A percentile compares a stretch with the other conserved stretches of the same genome.
phyloP scores from a whole-genome alignment of 2,888 invertebrate genomes.

The Anodontia alba region DNA sequence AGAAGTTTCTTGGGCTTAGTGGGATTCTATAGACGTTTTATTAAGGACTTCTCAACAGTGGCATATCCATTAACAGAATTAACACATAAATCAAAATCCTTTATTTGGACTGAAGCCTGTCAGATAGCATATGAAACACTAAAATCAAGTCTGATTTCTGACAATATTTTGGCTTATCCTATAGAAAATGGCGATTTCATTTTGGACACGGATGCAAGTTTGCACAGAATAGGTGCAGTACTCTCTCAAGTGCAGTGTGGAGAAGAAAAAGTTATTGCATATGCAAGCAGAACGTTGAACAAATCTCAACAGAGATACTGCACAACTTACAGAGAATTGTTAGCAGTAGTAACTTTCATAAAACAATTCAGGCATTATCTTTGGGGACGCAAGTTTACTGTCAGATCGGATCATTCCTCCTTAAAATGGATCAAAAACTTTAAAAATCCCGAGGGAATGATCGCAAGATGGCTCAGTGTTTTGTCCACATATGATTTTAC shows the following conservation, averaged over 20 bases:
- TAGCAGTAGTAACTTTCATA: constrained; percentile 23
- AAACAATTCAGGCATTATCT: constrained; percentile 27
- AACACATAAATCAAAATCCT: neutral
- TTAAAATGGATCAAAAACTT: constrained; percentile 39
- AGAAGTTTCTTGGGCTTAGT: constrained; percentile 28
- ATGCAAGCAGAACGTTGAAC: too few species aligned
- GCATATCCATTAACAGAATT: neutral
- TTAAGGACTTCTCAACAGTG: neutral
- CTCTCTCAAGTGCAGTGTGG: constrained; percentile 12
- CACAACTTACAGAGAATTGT: constrained; percentile 22
- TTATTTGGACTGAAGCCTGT: neutral
- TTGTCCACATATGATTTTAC: constrained; percentile 39
- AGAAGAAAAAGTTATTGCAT: neutral
- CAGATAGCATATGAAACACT: neutral
- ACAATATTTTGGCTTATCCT: neutral
- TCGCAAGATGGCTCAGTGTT: constrained; percentile 40
- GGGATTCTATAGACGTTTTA: neutral
- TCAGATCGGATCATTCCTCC: constrained; percentile 1
- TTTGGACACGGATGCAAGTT: too few species aligned
- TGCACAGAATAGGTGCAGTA: neutral
- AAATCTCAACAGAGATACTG: neutral
- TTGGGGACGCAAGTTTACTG: constrained; percentile 23
- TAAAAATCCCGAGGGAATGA: constrained; percentile 43
- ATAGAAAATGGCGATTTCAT: neutral
- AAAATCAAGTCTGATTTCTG: neutral